Evolutionary conservation across 1,140 invertebrate genomes (phyloP), one percentile per base, ranked within the genome.

Genomic region (Heliothis subflexa): DNA sequence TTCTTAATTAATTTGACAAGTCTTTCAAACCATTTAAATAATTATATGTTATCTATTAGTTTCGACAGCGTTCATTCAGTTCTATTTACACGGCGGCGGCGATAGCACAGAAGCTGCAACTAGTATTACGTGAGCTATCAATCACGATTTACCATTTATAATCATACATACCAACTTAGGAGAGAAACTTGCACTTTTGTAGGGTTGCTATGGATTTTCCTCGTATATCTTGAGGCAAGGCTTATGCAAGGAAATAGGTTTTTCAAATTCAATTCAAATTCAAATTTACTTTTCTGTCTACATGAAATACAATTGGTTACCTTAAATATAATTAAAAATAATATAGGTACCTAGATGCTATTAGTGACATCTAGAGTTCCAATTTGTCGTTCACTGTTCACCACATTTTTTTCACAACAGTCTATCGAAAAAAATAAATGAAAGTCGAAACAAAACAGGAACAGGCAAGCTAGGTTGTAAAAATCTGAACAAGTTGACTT

Each of bases 121-220:
- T 13, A 45, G 16, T 3, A 73, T 73, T 73, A 73, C 71, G 54
- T 73, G 33, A 73, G 11, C 71, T 21, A 61, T 59, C 55, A 59
- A 59, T 70, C 66, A 47, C 45, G 21, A 40, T 16, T 40, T 18
- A 61, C 18, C 54, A 10, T 55, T 11, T n/a, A 25, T 25, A 25
- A 2, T 25, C 21, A 16, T n/a, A 55, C 16, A 21, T 40, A 40
- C 9, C 33, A 9, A 40, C 33, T 40, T 18, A 21, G 21, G 47
- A 73, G 55, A 73, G 59, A 73, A 59, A 73, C 54, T 59, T 73
- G 40, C 7, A n/a, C 40, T 13, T 18, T 14, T n/a, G 16, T 12
- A 33, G 61, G 55, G 54, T 12, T 55, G 54, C 18, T 12, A 28
- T 10, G 11, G 0, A 25, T 0, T 25, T 25, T 1, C 21, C 21